Conservation (phyloP, 2,888 invertebrate species). For the Ceraclea dissimilis region DNA sequence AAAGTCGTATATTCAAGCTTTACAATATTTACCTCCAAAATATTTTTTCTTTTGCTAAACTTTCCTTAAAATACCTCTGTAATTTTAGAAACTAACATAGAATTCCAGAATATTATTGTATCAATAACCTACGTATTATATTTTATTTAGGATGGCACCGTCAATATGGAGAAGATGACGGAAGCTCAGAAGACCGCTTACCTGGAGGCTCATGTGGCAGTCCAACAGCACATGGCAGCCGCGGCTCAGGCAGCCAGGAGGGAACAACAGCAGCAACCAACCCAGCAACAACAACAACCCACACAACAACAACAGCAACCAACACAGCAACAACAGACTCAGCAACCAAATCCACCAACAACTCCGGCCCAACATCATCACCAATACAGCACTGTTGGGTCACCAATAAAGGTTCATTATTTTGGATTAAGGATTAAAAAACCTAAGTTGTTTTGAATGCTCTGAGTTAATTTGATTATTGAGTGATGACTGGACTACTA, state of each 20-base stretch:
- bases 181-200: conserved; percentile 67
- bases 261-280: conserved; percentile 28
- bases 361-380: conserved; percentile 41
- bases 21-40: too few species aligned
- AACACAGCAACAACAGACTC: not conserved
- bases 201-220: conserved; percentile 66
- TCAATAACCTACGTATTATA: too few species aligned
- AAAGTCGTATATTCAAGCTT: too few species aligned
- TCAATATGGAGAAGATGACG: conserved; percentile 71
- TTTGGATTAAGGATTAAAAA: too few species aligned
- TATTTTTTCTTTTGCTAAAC: too few species aligned
- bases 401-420: conserved; percentile 37
- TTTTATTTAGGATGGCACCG: conserved; percentile 50
- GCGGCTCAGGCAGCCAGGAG: conserved; percentile 52
- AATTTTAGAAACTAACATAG: too few species aligned
- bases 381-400: conserved; percentile 34
- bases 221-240: conserved; percentile 71
- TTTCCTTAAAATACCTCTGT: too few species aligned
- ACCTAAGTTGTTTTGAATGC: too few species aligned
- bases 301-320: not conserved
- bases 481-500: too few species aligned
- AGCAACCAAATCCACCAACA: conserved; percentile 39
- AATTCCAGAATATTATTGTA: too few species aligned
- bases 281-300: not conserved
- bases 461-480: too few species aligned